A percentile compares a stretch with the other conserved stretches of the same genome.
Conservation (phyloP, 2,797 vertebrate genomes). For the Rhinatrema bivittatum region DNA sequence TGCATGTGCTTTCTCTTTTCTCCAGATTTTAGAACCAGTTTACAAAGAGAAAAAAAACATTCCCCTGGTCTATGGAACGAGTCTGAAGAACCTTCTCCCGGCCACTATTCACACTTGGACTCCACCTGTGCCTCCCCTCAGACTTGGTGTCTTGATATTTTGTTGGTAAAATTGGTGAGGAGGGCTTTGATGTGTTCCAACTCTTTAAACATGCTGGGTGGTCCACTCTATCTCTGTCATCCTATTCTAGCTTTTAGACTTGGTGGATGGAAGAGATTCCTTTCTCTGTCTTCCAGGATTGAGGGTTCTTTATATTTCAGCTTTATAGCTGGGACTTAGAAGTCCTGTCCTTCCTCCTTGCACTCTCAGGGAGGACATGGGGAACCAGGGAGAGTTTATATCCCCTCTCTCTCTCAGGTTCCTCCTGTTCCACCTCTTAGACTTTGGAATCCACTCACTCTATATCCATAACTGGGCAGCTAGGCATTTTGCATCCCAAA, state of each 20-base stretch:
- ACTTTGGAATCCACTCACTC: too few relatives aligned
- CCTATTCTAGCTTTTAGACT: too few relatives aligned
- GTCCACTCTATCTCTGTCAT: too few relatives aligned
- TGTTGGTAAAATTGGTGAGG: conserved; percentile 12
- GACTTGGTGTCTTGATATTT: conserved; percentile 24
- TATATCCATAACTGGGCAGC: too few relatives aligned
- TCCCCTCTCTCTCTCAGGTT: conserved; percentile 7
- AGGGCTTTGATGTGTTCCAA: conserved; percentile 13
- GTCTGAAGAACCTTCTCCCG: background rate
- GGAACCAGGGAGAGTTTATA: background rate
- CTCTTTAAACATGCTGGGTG: background rate
- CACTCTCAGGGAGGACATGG: conserved; percentile 1
- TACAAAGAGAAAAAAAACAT: too few relatives aligned
- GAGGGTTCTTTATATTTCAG: too few relatives aligned
- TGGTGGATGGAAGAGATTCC: too few relatives aligned
- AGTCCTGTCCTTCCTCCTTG: background rate
- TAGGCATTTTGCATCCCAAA: too few relatives aligned
- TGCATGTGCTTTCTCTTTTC: background rate
- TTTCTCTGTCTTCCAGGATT: too few relatives aligned
- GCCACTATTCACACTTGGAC: conserved; percentile 15
- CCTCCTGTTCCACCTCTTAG: conserved; percentile 2
- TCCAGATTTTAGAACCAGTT: conserved; percentile 5
- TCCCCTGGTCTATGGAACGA: too few relatives aligned
- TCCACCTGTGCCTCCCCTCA: too few relatives aligned
- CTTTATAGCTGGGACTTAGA: conserved; percentile 14